Evolutionary conservation across 2,797 vertebrate genomes (phyloP), one percentile per base, ranked within the genome.

Genomic region (Helarctos malayanus): DNA sequence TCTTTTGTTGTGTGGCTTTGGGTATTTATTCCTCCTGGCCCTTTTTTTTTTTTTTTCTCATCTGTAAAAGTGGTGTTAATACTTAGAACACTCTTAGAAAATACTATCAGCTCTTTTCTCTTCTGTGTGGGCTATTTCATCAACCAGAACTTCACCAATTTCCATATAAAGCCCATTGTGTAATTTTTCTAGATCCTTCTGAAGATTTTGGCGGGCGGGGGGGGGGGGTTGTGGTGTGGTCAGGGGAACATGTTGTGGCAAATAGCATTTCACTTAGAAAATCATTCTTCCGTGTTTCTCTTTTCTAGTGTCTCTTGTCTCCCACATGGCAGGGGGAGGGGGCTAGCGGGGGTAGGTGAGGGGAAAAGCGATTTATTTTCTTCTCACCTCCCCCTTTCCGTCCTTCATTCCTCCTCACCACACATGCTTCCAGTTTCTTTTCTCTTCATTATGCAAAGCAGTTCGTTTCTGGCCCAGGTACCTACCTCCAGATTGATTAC

Each of bases 161-260:
- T 59, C 81, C 47, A 6, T 54, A 5, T 80, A 91, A 89, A 89
- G 69, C 32, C 49, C 25, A 47, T 76, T 96, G 69, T 94, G 10
- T 87, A 90, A 83, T 94, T 96, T 91, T 96, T 92, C 16, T 92
- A 56, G 49, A 54, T 92, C 19, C 83, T 83, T 92, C 82, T 94
- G 45, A 92, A 95, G 27, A 82, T 65, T 90, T 41, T 68, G 23
- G 59, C 32, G 35, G 13, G 2, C 6, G 0, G 1, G 49, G 23
- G 3, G 10, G 32, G 1, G 7, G 29, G 32, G 18, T 15, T 65
- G 32, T n/a, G 29, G 32, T n/a, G 29, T 27, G n/a, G 5, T 87
- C 57, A 92, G 29, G 41, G 52, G 19, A 86, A 38, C 29, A 54
- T 89, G n/a, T 47, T 38, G 68, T 14, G 81, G 47, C 18, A 92